phyloP scores from a whole-genome alignment of 2,113 vertebrate species.

The Octodon degus region DNA sequence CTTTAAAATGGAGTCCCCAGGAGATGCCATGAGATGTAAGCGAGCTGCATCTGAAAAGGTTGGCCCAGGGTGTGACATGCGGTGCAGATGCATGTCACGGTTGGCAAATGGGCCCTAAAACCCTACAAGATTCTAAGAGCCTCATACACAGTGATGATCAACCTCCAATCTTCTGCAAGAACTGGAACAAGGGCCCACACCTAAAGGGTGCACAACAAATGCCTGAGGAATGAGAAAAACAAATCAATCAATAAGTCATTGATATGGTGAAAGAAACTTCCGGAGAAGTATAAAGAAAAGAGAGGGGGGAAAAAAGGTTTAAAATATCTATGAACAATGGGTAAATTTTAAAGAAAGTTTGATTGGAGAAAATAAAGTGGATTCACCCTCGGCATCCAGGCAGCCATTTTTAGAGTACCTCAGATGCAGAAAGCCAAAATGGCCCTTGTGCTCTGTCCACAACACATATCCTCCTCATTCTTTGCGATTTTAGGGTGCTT shows the following conservation, averaged over 20 bases:
- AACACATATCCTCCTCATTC: not conserved
- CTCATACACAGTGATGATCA: not conserved
- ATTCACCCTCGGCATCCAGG: not conserved
- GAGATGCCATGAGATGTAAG: not conserved
- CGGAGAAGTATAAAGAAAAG: not conserved
- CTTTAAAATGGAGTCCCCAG: not conserved
- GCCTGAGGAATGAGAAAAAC: not conserved
- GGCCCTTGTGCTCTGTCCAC: not conserved
- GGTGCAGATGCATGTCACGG: not conserved
- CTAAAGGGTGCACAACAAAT: not conserved
- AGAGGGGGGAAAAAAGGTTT: not conserved
- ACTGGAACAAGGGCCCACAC: not conserved
- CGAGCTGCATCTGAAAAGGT: not conserved
- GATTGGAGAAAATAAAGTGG: not conserved
- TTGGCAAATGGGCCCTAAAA: not conserved
- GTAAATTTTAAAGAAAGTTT: not conserved
- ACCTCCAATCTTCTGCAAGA: not conserved
- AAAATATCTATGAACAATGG: not conserved
- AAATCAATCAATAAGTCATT: not conserved
- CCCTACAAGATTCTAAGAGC: not conserved
- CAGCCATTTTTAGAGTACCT: not conserved
- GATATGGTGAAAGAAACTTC: constrained; percentile 2
- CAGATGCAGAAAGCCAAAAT: not conserved
- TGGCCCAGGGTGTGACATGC: not conserved
- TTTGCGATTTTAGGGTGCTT: not conserved